Base-by-base conservation (phyloP, 2,113 vertebrate genomes). In the Drymodes brunneopygia region DNA sequence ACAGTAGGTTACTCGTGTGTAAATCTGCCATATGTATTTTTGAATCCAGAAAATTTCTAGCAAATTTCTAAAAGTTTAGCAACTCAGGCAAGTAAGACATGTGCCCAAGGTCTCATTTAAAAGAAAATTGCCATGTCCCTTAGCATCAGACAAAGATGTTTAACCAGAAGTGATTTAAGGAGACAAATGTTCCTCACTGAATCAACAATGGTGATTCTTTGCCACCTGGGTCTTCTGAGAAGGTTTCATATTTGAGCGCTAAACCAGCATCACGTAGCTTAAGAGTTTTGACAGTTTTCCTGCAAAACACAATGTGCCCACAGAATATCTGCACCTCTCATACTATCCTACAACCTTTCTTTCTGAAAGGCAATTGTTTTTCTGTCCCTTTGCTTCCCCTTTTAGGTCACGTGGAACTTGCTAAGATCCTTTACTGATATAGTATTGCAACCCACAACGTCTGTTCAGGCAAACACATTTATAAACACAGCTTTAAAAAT, bases 401-500 rank as follows among this genome's bases (percentile, higher is more conserved):
- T 94, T 90, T 23, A 54, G 44, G 31, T 88, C 42, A 89, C 74
- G 53, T 27, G 62, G 81, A 78, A 78, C 28, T 85, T 80, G 21
- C 50, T 58, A 53, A 69, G 84, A 47, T 61, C 23, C 19, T 90
- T 83, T 92, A 42, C 47, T 80, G 64, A 78, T 28, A 81, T 2
- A 93, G 56, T 53, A 84, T 90, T 77, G 86, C 69, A 92, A 93
- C 77, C 25, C 35, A 89, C 67, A 74, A 60, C 53, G 50, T 83
- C 70, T 79, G 78, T 38, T 57, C 16, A 14, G 77, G 66, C 86
- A 78, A 97, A 94, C 54, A 54, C n/a, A 81, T 93, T 94, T 91
- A 84, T 88, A 61, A 29, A 73, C 21, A 69, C 27, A 88, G 53
- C 38, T 94, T 96, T 94, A 94, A 91, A 83, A 91, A 92, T 58